Percentiles rank a stretch among this genome's conserved stretches.
These are phyloP conservation scores for Myxocyprinus asiaticus DNA, from an alignment of 2,113 vertebrate species.

Conservation along the genomic window DNA sequence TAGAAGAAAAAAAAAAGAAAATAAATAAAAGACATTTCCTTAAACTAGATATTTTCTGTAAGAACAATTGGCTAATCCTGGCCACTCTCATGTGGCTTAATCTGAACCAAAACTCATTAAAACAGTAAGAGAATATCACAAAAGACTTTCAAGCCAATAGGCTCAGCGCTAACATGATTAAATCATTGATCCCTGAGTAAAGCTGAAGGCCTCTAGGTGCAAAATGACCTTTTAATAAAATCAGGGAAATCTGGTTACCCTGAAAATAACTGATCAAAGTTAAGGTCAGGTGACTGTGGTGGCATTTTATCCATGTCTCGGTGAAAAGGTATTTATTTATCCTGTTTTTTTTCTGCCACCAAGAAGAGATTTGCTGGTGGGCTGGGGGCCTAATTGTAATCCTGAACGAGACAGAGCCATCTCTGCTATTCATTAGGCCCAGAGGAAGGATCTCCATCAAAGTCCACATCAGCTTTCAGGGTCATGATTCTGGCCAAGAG, in stretches of 20 bases:
- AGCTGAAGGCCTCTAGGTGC: conserved; percentile 75
- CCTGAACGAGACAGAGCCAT: conserved; percentile 49
- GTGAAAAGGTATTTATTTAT: conserved; percentile 68
- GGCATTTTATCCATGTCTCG: conserved; percentile 62
- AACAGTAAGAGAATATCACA: conserved; percentile 78
- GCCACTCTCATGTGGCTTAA: conserved; percentile 71
- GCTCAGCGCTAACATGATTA: conserved; percentile 75
- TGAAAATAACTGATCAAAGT: conserved; percentile 82
- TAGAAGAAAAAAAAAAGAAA: neutral
- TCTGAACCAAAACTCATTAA: conserved; percentile 77
- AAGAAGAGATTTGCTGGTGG: conserved; percentile 49
- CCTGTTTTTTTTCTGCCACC: conserved; percentile 52
- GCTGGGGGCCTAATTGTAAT: conserved; percentile 65
- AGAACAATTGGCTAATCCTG: conserved; percentile 74
- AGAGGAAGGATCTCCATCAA: conserved; percentile 43
- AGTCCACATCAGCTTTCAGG: conserved; percentile 49
- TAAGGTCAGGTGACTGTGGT: conserved; percentile 66
- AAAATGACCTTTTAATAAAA: conserved; percentile 79
- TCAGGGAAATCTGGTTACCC: conserved; percentile 77
- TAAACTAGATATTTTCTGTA: conserved; percentile 59
- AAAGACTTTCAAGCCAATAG: conserved; percentile 77
- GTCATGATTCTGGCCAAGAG: conserved; percentile 32
- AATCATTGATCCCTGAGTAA: conserved; percentile 78
- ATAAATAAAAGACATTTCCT: neutral
- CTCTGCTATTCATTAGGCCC: conserved; percentile 30